A percentile compares a stretch with the other conserved stretches of the same genome.
phyloP scores from a whole-genome alignment of 1,140 invertebrate species.

The Wiebesia pumilae region DNA sequence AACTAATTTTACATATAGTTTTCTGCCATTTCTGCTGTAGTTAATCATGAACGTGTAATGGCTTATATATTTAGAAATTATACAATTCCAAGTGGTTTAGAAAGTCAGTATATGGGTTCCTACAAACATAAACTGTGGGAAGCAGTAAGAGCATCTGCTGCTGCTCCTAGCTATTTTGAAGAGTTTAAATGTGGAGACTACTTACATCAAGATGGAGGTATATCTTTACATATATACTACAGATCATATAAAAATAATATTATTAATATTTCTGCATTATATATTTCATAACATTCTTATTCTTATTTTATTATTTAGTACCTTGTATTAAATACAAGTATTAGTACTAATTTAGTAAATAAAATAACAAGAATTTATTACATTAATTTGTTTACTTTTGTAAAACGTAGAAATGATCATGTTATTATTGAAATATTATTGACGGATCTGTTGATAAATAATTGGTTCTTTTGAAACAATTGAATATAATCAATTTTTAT shows the following conservation, averaged over 20 bases:
- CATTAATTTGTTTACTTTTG: not conserved
- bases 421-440: not conserved
- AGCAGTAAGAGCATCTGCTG: conserved; percentile 91
- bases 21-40: conserved; percentile 86
- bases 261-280: not conserved
- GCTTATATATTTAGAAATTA: conserved; percentile 96
- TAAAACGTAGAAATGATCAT: not conserved
- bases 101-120: conserved; percentile 87
- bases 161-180: conserved; percentile 94
- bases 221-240: conserved; percentile 19
- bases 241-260: not conserved
- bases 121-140: conserved; percentile 88
- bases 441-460: no score
- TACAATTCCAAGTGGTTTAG: conserved; percentile 82
- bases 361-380: not conserved
- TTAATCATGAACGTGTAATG: conserved; percentile 85
- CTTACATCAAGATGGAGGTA: conserved; percentile 84
- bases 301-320: no score
- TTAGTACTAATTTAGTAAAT: not conserved
- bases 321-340: not conserved
- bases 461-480: not conserved
- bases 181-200: conserved; percentile 86
- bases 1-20: conserved; percentile 73
- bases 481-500: conserved; percentile 3
- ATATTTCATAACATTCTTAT: no score